Evolutionary conservation across 2,888 invertebrate genomes (phyloP), one percentile per base, ranked within the genome.

Genomic region (Agrotis exclamationis): DNA sequence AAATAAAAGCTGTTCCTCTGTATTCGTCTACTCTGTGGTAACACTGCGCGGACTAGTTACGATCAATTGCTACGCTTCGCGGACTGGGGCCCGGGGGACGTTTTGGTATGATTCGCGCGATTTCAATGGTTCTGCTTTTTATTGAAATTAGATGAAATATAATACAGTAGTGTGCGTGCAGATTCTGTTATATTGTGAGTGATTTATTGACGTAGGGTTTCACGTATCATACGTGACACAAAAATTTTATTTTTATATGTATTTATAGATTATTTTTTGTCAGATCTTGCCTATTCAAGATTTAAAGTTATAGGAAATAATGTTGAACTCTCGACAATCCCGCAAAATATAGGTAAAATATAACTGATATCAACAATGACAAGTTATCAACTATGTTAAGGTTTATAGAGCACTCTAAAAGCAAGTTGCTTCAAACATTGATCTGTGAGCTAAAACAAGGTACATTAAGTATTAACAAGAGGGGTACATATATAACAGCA

Each of bases 401-500:
- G 63, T 67, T 56, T 48, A 44, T 33, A 24, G 13, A 59, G 50
- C 33, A 51, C 9, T 14, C 18, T 63, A 69, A 44, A 51, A 63
- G 51, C 33, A 67, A 54, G 54, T 58, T 57, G 39, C 57, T 45
- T 48, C 1, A 20, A 70, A 65, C 54, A 68, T 73, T 80, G 74
- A 74, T 84, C 70, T 72, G 65, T 48, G 20, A 70, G 59, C 70
- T 70, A 66, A 69, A 58, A 74, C 63, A 53, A 72, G 56, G 68
- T 54, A 54, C 74, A 70, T 76, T 59, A 51, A 74, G 71, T 69
- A 75, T 73, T 64, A 54, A 63, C 28, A n/a, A 24, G 20, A 77
- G 65, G 84, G 78, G 82, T 67, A 70, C 73, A 75, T 75, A 59
- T 45, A 58, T 73, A 45, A 71, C n/a, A 20, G 57, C 16, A 62